Percentiles rank a stretch among this genome's conserved stretches.
phyloP scores from a whole-genome alignment of 2,888 invertebrate species.

The Drosophila limbata region DNA sequence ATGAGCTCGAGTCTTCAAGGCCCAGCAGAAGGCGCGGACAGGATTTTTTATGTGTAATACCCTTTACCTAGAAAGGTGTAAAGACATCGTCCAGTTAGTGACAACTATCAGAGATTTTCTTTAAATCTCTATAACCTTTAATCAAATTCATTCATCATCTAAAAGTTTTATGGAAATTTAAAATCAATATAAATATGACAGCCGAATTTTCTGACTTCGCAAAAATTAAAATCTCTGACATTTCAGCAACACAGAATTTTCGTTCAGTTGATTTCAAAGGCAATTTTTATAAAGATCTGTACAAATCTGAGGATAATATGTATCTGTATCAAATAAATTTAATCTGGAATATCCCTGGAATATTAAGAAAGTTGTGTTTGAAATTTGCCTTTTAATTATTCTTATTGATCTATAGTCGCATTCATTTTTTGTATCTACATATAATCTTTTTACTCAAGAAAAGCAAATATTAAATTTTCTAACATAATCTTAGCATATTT shows the following conservation, averaged over 20 bases:
- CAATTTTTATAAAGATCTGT: background rate
- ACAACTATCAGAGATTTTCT: no score
- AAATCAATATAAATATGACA: no score
- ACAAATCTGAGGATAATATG: background rate
- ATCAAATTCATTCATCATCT: background rate
- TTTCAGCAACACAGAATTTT: no score
- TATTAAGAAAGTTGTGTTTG: background rate
- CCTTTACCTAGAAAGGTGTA: slow-evolving; percentile 16
- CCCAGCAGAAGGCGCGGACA: slow-evolving; percentile 16
- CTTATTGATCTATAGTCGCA: no score
- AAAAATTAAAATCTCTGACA: background rate
- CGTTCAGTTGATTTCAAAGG: background rate
- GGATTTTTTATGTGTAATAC: slow-evolving; percentile 37
- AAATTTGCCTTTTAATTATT: background rate
- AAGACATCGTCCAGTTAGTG: no score
- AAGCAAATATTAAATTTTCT: background rate
- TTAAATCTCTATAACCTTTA: no score
- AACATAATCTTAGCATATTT: background rate
- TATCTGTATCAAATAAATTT: background rate
- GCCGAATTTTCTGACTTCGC: no score
- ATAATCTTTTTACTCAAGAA: background rate
- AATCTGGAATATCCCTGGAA: no score
- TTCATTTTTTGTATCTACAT: background rate
- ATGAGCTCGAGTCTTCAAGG: background rate
- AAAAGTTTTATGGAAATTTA: background rate